These are phyloP conservation scores for Lasioglossum oenotherae DNA, from an alignment of 2,888 invertebrate genomes.

Conservation along the genomic window DNA sequence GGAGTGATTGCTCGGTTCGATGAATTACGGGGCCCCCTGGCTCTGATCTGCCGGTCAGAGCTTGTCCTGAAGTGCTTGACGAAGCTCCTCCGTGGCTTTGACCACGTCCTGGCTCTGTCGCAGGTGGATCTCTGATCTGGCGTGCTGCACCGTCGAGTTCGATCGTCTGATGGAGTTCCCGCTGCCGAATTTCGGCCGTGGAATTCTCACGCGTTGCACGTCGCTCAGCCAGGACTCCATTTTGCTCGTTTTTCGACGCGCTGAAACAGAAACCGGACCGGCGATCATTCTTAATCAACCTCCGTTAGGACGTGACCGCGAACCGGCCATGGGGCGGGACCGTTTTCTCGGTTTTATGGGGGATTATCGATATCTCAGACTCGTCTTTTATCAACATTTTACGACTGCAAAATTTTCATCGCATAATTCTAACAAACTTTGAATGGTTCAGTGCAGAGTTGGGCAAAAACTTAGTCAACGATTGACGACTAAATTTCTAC, in stretches of 20 bases:
- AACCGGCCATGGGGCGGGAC: background rate
- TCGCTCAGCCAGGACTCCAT: constrained; percentile 95
- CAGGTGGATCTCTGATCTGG: constrained; percentile 85
- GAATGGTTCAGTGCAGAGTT: background rate
- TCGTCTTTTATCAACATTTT: background rate
- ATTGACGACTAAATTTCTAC: no score
- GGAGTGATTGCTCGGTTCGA: constrained; percentile 32
- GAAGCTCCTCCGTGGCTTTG: constrained; percentile 91
- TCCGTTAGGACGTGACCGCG: constrained; percentile 16
- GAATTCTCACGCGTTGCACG: constrained; percentile 93
- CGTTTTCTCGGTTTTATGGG: background rate
- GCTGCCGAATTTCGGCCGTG: constrained; percentile 92
- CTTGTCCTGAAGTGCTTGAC: constrained; percentile 91
- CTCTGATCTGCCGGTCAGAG: constrained; percentile 85
- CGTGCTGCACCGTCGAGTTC: constrained; percentile 86
- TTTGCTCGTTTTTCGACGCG: constrained; percentile 42
- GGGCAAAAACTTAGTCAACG: no score
- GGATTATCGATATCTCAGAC: background rate
- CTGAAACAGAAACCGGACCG: constrained; percentile 29
- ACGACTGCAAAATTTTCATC: background rate
- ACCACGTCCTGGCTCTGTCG: constrained; percentile 85
- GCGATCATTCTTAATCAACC: constrained; percentile 6
- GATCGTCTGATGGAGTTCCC: constrained; percentile 84
- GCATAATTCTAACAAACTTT: background rate
- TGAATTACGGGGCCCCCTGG: constrained; percentile 34